phyloP scores from a whole-genome alignment of 2,797 vertebrate genomes.

The Cygnus olor region DNA sequence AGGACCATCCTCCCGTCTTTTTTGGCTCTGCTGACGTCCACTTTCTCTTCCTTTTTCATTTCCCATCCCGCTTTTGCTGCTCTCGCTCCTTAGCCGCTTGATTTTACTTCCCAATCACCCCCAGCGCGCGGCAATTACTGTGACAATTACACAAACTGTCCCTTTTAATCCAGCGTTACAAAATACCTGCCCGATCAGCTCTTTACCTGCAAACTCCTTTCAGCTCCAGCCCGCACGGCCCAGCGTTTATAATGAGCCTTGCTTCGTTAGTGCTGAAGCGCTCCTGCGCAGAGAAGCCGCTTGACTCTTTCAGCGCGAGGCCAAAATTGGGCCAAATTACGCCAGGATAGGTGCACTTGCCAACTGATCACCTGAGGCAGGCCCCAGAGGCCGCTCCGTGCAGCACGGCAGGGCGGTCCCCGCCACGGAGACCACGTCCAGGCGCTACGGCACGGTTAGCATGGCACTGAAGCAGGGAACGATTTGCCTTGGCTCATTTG shows the following conservation, averaged over 20 bases:
- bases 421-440: rapidly evolving
- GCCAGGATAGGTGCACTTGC: not conserved
- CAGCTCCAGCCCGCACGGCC: not conserved
- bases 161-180: not conserved
- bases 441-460: not conserved
- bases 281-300: not conserved
- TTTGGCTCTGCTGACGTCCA: not conserved
- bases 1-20: not conserved
- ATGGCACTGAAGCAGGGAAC: not conserved
- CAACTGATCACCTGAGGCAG: not conserved
- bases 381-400: rapidly evolving
- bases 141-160: not conserved
- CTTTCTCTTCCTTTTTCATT: not conserved
- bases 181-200: not conserved
- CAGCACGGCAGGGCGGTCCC: not conserved
- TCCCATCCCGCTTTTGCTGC: not conserved
- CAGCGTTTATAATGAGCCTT: not conserved
- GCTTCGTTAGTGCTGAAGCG: not conserved
- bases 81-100: not conserved
- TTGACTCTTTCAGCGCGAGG: not conserved
- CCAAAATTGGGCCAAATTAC: not conserved
- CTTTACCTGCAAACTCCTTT: not conserved
- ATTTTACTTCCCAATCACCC: not conserved
- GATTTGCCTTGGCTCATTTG: not conserved
- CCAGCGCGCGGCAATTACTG: not conserved